Conservation (phyloP, 2,888 invertebrate species). For the Orchestes rusci region DNA sequence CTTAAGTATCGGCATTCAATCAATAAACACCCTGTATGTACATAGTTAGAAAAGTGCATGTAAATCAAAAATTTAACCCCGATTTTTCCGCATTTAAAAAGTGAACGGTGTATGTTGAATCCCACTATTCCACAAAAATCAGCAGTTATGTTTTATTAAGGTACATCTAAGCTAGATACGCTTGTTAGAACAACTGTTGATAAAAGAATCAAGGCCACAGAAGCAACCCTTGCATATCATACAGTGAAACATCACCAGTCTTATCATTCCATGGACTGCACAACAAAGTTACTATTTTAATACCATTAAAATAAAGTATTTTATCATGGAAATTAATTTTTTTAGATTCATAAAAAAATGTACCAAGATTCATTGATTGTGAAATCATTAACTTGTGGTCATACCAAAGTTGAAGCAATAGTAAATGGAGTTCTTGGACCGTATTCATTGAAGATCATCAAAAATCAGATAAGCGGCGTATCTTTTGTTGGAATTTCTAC, state of each 20-base stretch:
- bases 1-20: no score
- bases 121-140: no score
- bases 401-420: conserved; percentile 14
- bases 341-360: conserved; percentile 10
- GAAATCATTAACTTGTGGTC: conserved; percentile 11
- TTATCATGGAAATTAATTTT: conserved; percentile 1
- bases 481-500: conserved; percentile 13
- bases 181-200: conserved; percentile 3
- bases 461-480: conserved; percentile 2
- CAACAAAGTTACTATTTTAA: conserved; percentile 5
- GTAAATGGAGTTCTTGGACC: conserved; percentile 13
- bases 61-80: no score
- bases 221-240: conserved; percentile 3
- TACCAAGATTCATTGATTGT: conserved; percentile 10
- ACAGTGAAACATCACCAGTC: conserved; percentile 5
- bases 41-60: no score
- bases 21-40: no score
- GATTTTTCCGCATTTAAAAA: no score
- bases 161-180: conserved; percentile 7
- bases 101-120: no score
- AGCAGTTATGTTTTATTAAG: conserved; percentile 3
- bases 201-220: conserved; percentile 2
- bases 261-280: conserved; percentile 4
- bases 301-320: neutral
- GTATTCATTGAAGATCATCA: conserved; percentile 4